These are phyloP conservation scores for Patiria pectinifera DNA, from an alignment of 53 echinoderm and acorn worm species.

Conservation along the genomic window DNA sequence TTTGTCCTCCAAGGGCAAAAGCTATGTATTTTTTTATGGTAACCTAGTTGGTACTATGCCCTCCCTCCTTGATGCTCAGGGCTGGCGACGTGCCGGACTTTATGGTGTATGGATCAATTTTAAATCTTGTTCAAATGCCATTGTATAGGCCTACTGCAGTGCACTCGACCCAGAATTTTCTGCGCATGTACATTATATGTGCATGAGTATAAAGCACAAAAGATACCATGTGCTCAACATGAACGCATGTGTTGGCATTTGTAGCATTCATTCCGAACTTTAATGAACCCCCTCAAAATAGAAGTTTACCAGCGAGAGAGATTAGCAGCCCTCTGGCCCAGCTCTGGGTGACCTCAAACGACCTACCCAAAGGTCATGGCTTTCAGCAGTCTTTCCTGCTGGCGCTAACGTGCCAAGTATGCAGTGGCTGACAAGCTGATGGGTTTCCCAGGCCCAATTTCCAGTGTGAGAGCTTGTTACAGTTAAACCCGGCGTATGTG, in stretches of 20 bases:
- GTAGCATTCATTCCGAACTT: neutral
- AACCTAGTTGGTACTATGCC: too few species aligned
- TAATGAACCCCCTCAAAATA: neutral
- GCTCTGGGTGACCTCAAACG: constrained; percentile 21
- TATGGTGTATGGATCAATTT: too few species aligned
- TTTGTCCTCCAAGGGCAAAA: too few species aligned
- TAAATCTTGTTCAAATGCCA: too few species aligned
- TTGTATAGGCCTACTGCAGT: too few species aligned
- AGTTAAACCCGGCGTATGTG: neutral
- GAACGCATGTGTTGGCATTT: neutral
- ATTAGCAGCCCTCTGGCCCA: neutral
- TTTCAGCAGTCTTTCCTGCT: neutral
- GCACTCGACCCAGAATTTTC: too few species aligned
- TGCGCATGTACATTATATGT: too few species aligned
- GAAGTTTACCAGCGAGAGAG: neutral
- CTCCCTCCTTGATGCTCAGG: too few species aligned
- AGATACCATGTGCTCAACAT: too few species aligned
- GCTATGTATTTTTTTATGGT: too few species aligned
- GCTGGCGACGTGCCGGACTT: too few species aligned
- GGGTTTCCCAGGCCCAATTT: neutral
- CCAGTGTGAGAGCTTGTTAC: neutral
- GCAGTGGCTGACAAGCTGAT: neutral
- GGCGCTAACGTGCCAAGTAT: neutral
- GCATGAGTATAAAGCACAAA: too few species aligned
- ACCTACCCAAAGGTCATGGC: constrained; percentile 5